Evolutionary conservation across 2,888 invertebrate genomes (phyloP).

Genomic region (Caenorhabditis doughertyi): DNA sequence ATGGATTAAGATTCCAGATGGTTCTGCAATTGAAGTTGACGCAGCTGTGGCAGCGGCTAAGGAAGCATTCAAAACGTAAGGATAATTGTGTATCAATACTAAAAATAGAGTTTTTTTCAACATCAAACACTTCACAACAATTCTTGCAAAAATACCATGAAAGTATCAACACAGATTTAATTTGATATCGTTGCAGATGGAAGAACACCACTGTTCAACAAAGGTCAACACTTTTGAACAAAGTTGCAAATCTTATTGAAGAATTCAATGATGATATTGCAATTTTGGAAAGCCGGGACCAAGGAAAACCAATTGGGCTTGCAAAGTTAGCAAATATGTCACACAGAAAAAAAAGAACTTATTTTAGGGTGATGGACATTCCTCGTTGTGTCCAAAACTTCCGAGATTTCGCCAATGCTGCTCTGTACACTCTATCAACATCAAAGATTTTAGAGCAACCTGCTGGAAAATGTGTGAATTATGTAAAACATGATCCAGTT

Average conservation of each 20-base stretch:
- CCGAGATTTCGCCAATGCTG: slow-evolving; percentile 84
- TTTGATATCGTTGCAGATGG: slow-evolving; percentile 84
- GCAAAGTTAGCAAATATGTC: slow-evolving; percentile 64
- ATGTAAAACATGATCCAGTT: slow-evolving; percentile 84
- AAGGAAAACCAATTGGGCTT: slow-evolving; percentile 85
- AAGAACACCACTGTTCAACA: slow-evolving; percentile 83
- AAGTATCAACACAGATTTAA: neutral
- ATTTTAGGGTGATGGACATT: slow-evolving; percentile 84
- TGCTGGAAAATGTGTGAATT: slow-evolving; percentile 83
- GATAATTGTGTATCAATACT: too few species aligned
- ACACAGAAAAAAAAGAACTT: neutral
- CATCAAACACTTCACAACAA: too few species aligned
- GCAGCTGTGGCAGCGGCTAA: slow-evolving; percentile 84
- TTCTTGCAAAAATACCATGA: too few species aligned
- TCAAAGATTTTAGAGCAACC: slow-evolving; percentile 74
- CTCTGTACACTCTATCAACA: slow-evolving; percentile 78
- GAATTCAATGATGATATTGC: slow-evolving; percentile 84
- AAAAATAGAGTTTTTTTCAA: too few species aligned
- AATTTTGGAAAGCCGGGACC: slow-evolving; percentile 85
- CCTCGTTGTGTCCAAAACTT: slow-evolving; percentile 85
- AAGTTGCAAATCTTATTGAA: slow-evolving; percentile 85
- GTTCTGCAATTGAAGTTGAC: slow-evolving; percentile 83
- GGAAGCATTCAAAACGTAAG: slow-evolving; percentile 84
- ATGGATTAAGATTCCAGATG: slow-evolving; percentile 84
- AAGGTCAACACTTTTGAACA: slow-evolving; percentile 84